Percentiles rank a stretch among this genome's conserved stretches.
These are phyloP conservation scores for Emesis furor DNA, from an alignment of 2,888 invertebrate genomes.

Conservation along the genomic window DNA sequence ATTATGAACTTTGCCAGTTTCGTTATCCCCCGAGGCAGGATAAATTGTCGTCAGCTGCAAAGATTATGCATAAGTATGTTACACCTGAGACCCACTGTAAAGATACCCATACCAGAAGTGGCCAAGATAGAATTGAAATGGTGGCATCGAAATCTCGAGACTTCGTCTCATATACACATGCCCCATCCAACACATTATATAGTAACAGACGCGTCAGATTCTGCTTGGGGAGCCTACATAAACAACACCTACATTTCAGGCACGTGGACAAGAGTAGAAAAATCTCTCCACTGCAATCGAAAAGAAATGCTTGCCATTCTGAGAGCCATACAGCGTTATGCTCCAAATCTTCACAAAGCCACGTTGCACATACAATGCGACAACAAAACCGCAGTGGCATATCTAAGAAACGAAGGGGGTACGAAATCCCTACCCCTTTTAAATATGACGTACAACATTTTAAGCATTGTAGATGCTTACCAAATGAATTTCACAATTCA, in stretches of 20 bases:
- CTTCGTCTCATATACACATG: too few species aligned
- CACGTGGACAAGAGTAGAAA: constrained; percentile 3
- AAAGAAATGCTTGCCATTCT: constrained; percentile 14
- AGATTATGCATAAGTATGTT: too few species aligned
- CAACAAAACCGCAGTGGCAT: background rate
- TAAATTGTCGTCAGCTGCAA: too few species aligned
- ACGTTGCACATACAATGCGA: background rate
- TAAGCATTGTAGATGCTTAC: too few species aligned
- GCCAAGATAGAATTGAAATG: too few species aligned
- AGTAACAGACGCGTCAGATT: background rate
- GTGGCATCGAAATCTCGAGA: background rate
- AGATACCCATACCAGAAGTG: too few species aligned
- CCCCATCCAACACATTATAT: too few species aligned
- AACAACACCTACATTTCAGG: background rate
- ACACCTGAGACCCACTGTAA: too few species aligned
- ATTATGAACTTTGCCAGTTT: too few species aligned
- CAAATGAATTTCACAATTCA: background rate
- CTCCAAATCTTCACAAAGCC: background rate
- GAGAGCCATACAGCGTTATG: background rate
- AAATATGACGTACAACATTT: background rate
- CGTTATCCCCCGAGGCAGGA: too few species aligned
- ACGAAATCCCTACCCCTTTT: background rate
- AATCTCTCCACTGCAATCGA: constrained; percentile 29
- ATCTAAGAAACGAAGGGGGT: constrained; percentile 7
- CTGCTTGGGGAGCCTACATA: constrained; percentile 14